Evolutionary conservation across 2,797 vertebrate species (phyloP), one percentile per base, ranked within the genome.

Genomic region (Myotis vivesi): DNA sequence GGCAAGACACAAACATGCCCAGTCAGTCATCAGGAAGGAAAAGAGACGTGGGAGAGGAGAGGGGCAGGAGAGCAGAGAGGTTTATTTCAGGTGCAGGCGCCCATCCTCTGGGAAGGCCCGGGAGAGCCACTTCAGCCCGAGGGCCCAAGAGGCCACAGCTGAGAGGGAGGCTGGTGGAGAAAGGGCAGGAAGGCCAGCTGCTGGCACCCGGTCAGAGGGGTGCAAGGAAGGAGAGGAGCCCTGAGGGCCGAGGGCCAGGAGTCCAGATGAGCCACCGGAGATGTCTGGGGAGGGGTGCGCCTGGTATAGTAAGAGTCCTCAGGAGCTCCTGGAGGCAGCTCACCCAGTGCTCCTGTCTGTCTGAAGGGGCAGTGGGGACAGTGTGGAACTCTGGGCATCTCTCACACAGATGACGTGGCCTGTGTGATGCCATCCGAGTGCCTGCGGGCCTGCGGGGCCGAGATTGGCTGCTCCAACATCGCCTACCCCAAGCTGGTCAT

Each of bases 391-490:
- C 80, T 5, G 13, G 59, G 33, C 9, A 0, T 28, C 71, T 95
- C 25, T 88, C 72, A 23, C 53, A 2, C 96, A 98, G 98, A 98
- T 69, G 55, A 96, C 0, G 97, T 98, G 84, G 98, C 92, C 95
- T 98, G 98, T 0, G 98, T 98, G 38, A 98, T 98, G 49, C 98
- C 98, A 0, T 72, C 98, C 0, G 98, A 98, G 87, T 98, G 98
- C 8, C 1, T 98, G 20, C 98, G 97, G 3, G 99, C 99, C 95
- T 99, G 99, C 0, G 99, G 99, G 36, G 97, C 98, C 0, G 97
- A 99, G 22, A 98, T 99, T 51, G 99, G 99, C 93, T 99, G 99
- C 97, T 99, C 99, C 98, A 99, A 99, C 98, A 99, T 99, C 0
- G 98, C 99, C 69, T 99, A 98, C 92, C 99, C 99, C 89, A 99